These are phyloP conservation scores for Lophius piscatorius DNA, from an alignment of 2,113 vertebrate genomes.

Conservation along the genomic window DNA sequence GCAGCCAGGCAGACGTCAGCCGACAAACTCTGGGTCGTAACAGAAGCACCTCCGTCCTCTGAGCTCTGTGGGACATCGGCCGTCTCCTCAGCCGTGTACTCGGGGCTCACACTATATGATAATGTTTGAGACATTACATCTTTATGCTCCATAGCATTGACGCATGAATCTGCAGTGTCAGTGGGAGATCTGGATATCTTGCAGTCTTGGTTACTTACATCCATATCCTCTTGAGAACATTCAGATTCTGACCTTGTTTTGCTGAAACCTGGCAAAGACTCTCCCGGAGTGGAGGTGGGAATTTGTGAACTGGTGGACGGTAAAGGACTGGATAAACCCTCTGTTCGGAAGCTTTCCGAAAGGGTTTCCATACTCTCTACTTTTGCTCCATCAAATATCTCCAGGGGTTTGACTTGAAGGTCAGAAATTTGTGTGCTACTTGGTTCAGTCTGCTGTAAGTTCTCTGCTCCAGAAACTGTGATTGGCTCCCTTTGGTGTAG, in stretches of 20 bases:
- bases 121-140: constrained; percentile 16
- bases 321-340: constrained; percentile 47
- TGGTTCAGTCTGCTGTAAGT: constrained; percentile 26
- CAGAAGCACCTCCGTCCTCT: constrained; percentile 14
- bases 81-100: constrained; percentile 56
- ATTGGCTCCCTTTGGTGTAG: constrained; percentile 44
- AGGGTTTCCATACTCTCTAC: constrained; percentile 31
- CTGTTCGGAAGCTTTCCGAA: constrained; percentile 37
- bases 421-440: constrained; percentile 30
- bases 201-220: constrained; percentile 63
- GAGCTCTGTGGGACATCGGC: constrained; percentile 34
- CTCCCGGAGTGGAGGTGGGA: constrained; percentile 44
- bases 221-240: constrained; percentile 47
- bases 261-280: constrained; percentile 30
- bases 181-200: constrained; percentile 67
- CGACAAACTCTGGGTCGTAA: constrained; percentile 56
- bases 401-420: constrained; percentile 30
- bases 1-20: constrained; percentile 27
- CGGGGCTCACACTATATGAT: constrained; percentile 33
- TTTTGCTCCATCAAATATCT: constrained; percentile 36
- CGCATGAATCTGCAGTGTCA: constrained; percentile 56
- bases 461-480: constrained; percentile 25
- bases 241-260: constrained; percentile 29
- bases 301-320: constrained; percentile 52
- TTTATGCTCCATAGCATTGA: constrained; percentile 65